Evolutionary conservation across 2,113 vertebrate genomes (phyloP).

Genomic region (Tychaedon coryphoeus): DNA sequence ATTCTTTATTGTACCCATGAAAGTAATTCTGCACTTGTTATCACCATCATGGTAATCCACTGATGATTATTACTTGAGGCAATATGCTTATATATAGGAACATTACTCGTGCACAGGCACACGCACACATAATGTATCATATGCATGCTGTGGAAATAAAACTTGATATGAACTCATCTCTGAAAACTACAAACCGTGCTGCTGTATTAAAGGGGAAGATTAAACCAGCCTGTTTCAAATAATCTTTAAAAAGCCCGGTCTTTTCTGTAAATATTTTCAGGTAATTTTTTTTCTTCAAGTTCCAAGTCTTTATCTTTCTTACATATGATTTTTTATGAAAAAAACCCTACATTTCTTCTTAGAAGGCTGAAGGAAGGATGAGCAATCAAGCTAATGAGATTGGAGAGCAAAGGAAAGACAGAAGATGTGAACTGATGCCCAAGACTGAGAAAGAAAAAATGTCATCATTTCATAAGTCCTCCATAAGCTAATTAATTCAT

Average conservation of each 20-base stretch:
- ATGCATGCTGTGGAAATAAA: background rate
- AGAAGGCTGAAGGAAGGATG: background rate
- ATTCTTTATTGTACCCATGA: background rate
- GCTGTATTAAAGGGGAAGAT: background rate
- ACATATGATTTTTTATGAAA: background rate
- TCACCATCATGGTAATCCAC: background rate
- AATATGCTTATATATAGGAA: background rate
- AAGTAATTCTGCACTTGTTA: background rate
- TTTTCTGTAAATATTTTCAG: background rate
- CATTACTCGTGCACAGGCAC: rapidly evolving
- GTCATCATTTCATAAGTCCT: background rate
- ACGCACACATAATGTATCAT: background rate
- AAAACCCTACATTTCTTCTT: background rate
- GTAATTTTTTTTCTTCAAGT: background rate
- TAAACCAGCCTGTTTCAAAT: background rate
- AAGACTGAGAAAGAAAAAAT: background rate
- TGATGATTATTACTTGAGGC: background rate
- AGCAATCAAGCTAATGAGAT: background rate
- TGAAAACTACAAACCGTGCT: background rate
- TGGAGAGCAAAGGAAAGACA: background rate
- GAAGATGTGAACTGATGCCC: background rate
- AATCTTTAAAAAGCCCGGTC: background rate
- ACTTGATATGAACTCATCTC: background rate
- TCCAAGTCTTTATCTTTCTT: background rate
- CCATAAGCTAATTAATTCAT: background rate